Conservation (phyloP, 1,140 invertebrate genomes). For the Drosophila orena region DNA sequence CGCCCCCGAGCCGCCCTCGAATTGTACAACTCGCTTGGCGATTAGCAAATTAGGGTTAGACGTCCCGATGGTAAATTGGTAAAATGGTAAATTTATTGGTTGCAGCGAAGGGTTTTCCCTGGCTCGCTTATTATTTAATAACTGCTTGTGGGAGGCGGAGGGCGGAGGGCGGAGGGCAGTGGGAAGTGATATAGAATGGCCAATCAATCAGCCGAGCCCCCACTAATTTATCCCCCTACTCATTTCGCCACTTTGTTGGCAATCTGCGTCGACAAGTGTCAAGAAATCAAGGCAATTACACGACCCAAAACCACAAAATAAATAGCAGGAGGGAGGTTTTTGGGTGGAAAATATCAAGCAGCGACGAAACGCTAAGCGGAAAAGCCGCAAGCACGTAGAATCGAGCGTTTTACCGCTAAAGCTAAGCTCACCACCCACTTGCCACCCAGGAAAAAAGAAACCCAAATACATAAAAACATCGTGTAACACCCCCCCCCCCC, state of each 20-base stretch:
- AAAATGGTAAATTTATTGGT: conserved; percentile 59
- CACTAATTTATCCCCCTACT: background rate
- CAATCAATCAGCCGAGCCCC: conserved; percentile 31
- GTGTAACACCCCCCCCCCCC: background rate
- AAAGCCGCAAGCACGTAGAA: conserved; percentile 78
- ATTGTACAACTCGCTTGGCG: conserved; percentile 56
- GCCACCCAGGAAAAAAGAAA: background rate
- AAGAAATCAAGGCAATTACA: conserved; percentile 63
- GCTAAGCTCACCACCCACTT: conserved; percentile 17
- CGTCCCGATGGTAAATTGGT: conserved; percentile 19
- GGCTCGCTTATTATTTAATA: conserved; percentile 42
- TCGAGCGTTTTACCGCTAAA: conserved; percentile 77
- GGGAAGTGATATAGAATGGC: conserved; percentile 22
- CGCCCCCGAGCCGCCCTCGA: conserved; percentile 59
- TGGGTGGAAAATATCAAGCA: background rate
- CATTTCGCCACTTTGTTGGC: conserved; percentile 21
- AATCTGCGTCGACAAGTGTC: conserved; percentile 63
- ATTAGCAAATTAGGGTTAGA: conserved; percentile 61
- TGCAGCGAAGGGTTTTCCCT: background rate
- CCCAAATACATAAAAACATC: background rate
- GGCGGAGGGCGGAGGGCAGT: background rate
- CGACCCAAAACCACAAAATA: conserved; percentile 16
- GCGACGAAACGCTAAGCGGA: conserved; percentile 28
- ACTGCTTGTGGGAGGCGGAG: background rate
- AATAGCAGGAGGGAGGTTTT: background rate